Evolutionary conservation across 2,113 vertebrate genomes (phyloP).

Genomic region (Dermatemys mawii): DNA sequence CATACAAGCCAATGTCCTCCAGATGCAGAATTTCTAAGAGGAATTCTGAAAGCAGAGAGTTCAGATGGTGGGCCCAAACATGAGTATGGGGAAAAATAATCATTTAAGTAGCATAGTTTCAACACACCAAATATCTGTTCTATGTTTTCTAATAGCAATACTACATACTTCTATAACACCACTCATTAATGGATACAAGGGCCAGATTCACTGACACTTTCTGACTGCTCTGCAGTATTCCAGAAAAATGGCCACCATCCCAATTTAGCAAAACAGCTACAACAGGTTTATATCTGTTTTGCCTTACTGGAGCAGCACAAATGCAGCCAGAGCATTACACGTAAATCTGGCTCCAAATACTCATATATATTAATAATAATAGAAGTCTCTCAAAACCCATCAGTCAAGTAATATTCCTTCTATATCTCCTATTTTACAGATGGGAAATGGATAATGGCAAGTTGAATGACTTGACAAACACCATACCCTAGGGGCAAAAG

Average conservation of each 20-base stretch:
- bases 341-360: background rate
- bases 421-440: background rate
- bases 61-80: background rate
- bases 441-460: background rate
- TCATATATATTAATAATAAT: background rate
- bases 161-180: background rate
- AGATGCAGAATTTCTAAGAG: background rate
- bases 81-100: background rate
- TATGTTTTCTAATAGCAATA: background rate
- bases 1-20: background rate
- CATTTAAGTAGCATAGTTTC: background rate
- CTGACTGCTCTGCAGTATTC: background rate
- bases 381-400: background rate
- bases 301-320: background rate
- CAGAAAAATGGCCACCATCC: background rate
- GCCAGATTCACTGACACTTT: background rate
- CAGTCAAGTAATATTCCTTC: background rate
- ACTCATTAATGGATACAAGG: background rate
- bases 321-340: background rate
- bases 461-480: background rate
- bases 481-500: background rate
- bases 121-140: accelerated
- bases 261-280: background rate
- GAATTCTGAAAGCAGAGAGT: background rate
- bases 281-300: background rate